A percentile compares a stretch with the other conserved stretches of the same genome.
Conservation (phyloP, 2,888 invertebrate species). For the Prosapia bicincta region DNA sequence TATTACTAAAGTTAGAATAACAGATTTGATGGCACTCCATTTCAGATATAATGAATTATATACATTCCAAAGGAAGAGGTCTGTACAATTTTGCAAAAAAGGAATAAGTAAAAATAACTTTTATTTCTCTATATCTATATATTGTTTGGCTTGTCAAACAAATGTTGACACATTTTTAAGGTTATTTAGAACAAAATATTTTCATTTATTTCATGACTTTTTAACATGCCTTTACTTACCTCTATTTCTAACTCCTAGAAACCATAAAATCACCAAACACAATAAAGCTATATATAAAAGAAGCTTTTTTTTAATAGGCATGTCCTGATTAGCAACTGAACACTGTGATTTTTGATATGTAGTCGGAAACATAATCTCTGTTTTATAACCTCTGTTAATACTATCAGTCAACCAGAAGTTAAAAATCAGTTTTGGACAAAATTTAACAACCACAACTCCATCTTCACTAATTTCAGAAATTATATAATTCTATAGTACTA, state of each 20-base stretch:
- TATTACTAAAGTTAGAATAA: too few relatives aligned
- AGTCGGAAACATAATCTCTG: neutral
- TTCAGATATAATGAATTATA: too few relatives aligned
- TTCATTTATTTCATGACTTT: too few relatives aligned
- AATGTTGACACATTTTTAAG: too few relatives aligned
- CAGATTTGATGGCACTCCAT: too few relatives aligned
- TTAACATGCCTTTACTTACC: slow-evolving; percentile 4
- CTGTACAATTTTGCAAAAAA: too few relatives aligned
- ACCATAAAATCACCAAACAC: slow-evolving; percentile 31
- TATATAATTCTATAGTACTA: neutral
- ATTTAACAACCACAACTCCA: neutral
- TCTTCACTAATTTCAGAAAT: neutral
- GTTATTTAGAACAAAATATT: too few relatives aligned
- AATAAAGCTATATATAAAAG: slow-evolving; percentile 27
- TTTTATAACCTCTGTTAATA: neutral
- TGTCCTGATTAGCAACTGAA: slow-evolving; percentile 17
- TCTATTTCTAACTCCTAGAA: slow-evolving; percentile 29
- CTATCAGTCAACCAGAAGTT: too few relatives aligned
- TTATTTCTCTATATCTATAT: too few relatives aligned
- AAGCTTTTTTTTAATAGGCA: slow-evolving; percentile 31
- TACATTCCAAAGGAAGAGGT: too few relatives aligned
- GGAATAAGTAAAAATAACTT: too few relatives aligned
- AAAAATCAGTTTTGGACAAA: neutral
- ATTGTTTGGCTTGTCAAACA: too few relatives aligned
- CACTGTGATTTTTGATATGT: neutral